A percentile compares a stretch with the other conserved stretches of the same genome.
phyloP scores from a whole-genome alignment of 2,113 vertebrate species.

The Cyrtonyx montezumae region DNA sequence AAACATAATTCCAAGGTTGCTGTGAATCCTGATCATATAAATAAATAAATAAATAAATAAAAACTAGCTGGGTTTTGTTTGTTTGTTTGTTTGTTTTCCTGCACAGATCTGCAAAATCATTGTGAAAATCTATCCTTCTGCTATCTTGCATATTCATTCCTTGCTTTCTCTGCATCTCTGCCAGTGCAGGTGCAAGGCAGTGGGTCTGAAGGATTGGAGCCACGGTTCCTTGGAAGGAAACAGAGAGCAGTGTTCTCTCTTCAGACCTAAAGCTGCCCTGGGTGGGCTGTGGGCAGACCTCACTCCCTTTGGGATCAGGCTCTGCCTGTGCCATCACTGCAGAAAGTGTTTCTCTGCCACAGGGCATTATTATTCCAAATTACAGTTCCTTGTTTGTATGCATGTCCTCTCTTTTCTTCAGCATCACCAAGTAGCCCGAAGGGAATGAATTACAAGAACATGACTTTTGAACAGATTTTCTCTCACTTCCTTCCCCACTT shows the following conservation, averaged over 20 bases:
- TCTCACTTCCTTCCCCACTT: neutral
- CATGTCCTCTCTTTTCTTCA: neutral
- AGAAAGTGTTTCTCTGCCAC: neutral
- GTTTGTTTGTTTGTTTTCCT: neutral
- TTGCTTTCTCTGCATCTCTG: neutral
- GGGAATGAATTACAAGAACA: neutral
- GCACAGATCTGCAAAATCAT: neutral
- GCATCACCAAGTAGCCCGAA: neutral
- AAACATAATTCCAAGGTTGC: neutral
- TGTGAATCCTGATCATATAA: neutral
- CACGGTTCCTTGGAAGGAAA: neutral
- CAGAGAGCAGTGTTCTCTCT: neutral
- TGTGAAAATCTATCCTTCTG: neutral
- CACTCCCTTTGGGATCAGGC: neutral
- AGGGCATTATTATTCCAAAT: neutral
- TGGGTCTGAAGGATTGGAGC: neutral
- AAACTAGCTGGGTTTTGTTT: accelerated
- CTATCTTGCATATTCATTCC: neutral
- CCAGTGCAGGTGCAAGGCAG: neutral
- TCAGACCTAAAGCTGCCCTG: neutral
- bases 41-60: neutral
- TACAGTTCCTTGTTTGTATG: neutral
- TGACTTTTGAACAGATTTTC: neutral
- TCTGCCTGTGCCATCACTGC: neutral
- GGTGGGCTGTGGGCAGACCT: neutral